Evolutionary conservation across 2,113 vertebrate species (phyloP), one percentile per base, ranked within the genome.

Genomic region (Heterotilapia buettikoferi): DNA sequence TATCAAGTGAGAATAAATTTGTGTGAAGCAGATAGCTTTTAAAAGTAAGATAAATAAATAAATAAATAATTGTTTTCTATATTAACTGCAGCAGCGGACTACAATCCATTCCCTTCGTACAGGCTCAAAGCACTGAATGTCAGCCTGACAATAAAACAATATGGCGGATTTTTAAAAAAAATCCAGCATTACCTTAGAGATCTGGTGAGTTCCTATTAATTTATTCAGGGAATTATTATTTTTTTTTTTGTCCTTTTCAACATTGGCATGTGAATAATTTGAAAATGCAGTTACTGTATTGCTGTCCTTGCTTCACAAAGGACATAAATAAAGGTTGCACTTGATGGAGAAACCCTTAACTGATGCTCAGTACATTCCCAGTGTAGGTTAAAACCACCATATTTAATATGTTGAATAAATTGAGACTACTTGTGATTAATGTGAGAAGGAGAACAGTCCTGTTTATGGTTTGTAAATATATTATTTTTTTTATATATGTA

Each of bases 1-100:
- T 98, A 97, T 97, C 97, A 97, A 96, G 97, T 97, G 95, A 96
- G 86, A 97, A 97, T 98, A 98, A 98, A 98, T 98, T 98, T 97
- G 98, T 98, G 98, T 97, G 96, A 98, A 98, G 98, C 98, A 97
- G 97, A 97, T 97, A 97, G 96, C 93, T 95, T 96, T 94, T 93
- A 94, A 95, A 95, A 94, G 84, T 91, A 57, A 92, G 80, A 38
- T 21, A n/a, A 66, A n/a, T 38, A 3, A 66, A 38, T 9, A 43
- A 38, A 66, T n/a, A 40, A 82, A 92, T 63, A 90, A 85, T 88
- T 91, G 90, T 95, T 95, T 96, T 96, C 89, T 94, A 94, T 93
- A 92, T 94, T 31, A 92, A 87, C 84, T 95, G 92, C 93, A 94
- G 90, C 94, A 95, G 95, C 95, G 95, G 95, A 95, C 92, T 94